Evolutionary conservation across 2,888 invertebrate genomes (phyloP).

Genomic region (Philonicus albiceps): DNA sequence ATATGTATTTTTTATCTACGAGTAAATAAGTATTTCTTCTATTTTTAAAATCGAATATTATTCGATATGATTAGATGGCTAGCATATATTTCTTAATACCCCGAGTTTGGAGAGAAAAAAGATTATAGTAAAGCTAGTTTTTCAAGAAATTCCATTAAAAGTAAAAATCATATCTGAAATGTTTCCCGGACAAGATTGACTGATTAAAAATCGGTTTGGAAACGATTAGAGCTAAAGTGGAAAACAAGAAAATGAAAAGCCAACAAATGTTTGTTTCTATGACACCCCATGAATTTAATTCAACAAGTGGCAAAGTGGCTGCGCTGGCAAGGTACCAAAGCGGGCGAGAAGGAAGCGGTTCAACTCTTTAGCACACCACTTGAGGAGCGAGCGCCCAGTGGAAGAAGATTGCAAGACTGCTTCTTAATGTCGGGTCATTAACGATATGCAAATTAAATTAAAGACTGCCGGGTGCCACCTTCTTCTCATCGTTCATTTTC

Average conservation of each 20-base stretch:
- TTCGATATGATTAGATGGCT: no score
- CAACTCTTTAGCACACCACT: background rate
- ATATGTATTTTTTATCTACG: no score
- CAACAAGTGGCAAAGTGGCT: conserved; percentile 22
- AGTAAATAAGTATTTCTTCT: no score
- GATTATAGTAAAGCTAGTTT: background rate
- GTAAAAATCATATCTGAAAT: background rate
- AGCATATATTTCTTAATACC: no score
- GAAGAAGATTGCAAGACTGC: background rate
- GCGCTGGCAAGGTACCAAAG: background rate
- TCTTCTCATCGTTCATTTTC: conserved; percentile 15
- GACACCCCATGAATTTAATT: conserved; percentile 41
- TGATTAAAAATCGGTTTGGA: background rate
- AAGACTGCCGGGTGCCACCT: conserved; percentile 35
- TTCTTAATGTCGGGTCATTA: conserved; percentile 34
- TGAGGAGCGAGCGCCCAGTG: background rate
- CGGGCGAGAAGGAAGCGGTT: background rate
- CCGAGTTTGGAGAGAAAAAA: no score
- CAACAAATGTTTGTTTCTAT: conserved; percentile 17
- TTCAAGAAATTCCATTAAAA: background rate
- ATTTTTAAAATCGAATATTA: no score
- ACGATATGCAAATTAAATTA: conserved; percentile 45
- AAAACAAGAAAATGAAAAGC: conserved; percentile 27
- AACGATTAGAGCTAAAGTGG: background rate
- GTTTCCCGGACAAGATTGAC: background rate